phyloP scores from a whole-genome alignment of 1,140 invertebrate species.

The Aphaenogaster ashmeadi region DNA sequence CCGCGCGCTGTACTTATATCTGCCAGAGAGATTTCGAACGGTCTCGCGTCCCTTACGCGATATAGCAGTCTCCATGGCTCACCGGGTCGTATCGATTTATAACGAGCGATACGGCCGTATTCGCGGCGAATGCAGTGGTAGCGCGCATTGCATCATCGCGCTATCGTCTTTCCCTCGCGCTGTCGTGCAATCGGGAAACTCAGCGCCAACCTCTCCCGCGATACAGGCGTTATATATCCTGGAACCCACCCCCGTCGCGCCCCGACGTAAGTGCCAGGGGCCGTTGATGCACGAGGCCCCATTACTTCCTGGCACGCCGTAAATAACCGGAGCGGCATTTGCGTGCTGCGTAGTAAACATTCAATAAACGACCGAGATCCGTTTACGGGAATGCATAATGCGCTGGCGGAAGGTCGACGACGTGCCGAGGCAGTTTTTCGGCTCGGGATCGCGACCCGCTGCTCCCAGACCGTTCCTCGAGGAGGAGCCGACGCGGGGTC shows the following conservation, averaged over 20 bases:
- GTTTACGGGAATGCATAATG: constrained; percentile 83
- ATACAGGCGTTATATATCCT: constrained; percentile 56
- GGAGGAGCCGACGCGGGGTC: background rate
- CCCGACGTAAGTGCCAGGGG: constrained; percentile 38
- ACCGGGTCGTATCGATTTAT: constrained; percentile 49
- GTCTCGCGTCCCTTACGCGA: constrained; percentile 7
- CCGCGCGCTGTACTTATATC: constrained; percentile 11
- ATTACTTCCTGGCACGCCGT: constrained; percentile 79
- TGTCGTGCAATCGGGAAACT: constrained; percentile 56
- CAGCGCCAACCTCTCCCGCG: constrained; percentile 45
- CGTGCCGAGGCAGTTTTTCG: constrained; percentile 24
- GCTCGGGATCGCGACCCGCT: constrained; percentile 6
- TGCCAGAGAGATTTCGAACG: background rate
- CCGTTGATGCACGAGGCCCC: constrained; percentile 66
- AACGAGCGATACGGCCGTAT: constrained; percentile 42
- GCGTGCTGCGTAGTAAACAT: constrained; percentile 83
- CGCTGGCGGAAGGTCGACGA: constrained; percentile 18
- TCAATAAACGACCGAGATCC: constrained; percentile 84
- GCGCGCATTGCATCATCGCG: constrained; percentile 57
- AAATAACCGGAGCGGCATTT: constrained; percentile 81
- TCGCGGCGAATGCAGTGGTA: constrained; percentile 27
- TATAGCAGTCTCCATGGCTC: constrained; percentile 13
- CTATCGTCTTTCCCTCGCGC: constrained; percentile 46
- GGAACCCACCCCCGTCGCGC: background rate
- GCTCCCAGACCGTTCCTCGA: background rate